These are phyloP conservation scores for Baccha elongata DNA, from an alignment of 2,888 invertebrate species.

Conservation along the genomic window DNA sequence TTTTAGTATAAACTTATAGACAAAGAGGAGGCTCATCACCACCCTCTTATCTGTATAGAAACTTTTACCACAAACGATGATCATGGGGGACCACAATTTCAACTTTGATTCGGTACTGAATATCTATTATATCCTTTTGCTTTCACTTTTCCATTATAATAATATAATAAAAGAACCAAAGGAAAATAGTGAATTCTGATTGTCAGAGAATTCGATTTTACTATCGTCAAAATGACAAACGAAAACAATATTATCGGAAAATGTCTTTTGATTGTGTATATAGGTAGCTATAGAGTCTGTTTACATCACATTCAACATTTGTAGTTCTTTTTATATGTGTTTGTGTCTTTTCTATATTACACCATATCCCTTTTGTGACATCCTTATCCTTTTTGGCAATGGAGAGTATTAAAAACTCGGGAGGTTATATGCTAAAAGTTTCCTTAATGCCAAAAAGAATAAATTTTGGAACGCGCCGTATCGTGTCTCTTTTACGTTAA, in stretches of 20 bases:
- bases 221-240: conserved; percentile 6
- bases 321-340: background rate
- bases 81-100: conserved; percentile 35
- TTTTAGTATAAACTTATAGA: background rate
- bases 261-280: conserved; percentile 31
- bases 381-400: conserved; percentile 31
- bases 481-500: conserved; percentile 49
- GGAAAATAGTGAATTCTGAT: conserved; percentile 34
- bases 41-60: conserved; percentile 48
- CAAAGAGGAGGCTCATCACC: conserved; percentile 28
- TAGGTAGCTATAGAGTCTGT: too few species aligned
- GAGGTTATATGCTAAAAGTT: conserved; percentile 8
- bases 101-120: conserved; percentile 32
- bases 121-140: conserved; percentile 31
- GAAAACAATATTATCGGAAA: conserved; percentile 36
- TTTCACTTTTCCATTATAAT: conserved; percentile 20
- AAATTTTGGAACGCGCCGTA: conserved; percentile 19
- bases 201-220: conserved; percentile 26
- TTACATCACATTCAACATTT: conserved; percentile 1
- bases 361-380: conserved; percentile 3
- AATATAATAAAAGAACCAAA: background rate
- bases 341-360: background rate
- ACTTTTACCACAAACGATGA: conserved; percentile 44
- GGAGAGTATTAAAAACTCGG: conserved; percentile 18
- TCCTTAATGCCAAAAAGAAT: conserved; percentile 37